Conservation (phyloP, 53 echinoderm and acorn worm genomes). For the Arbacia lixula region DNA sequence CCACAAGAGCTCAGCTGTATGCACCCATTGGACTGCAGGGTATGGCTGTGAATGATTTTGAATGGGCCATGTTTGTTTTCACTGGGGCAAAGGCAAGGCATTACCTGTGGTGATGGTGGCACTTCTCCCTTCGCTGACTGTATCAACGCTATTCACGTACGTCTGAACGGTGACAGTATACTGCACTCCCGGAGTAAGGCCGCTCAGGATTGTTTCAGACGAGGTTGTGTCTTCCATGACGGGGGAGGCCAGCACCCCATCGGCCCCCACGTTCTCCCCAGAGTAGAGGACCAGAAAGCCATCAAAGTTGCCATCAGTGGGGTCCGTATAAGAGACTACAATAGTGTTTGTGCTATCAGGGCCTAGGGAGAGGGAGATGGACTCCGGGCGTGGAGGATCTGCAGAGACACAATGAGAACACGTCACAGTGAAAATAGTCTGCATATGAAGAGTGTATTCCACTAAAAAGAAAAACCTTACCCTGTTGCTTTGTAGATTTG, state of each 20-base stretch:
- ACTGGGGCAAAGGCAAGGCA: not conserved
- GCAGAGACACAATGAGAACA: not conserved
- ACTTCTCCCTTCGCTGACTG: not conserved
- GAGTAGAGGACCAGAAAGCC: conserved; percentile 17
- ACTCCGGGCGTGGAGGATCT: not conserved
- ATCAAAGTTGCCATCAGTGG: not conserved
- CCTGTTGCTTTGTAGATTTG: too few relatives aligned
- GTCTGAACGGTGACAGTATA: conserved; percentile 1
- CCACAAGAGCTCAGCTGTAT: too few relatives aligned
- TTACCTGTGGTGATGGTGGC: conserved; percentile 15
- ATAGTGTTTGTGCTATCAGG: not conserved
- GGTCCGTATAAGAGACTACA: not conserved
- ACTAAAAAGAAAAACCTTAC: too few relatives aligned
- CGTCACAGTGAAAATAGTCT: too few relatives aligned
- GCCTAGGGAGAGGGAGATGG: not conserved
- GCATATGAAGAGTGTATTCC: too few relatives aligned
- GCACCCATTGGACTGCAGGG: too few relatives aligned
- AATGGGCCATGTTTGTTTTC: too few relatives aligned
- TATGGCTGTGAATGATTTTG: too few relatives aligned
- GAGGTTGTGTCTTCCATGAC: not conserved
- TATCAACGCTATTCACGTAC: not conserved
- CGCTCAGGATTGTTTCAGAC: not conserved
- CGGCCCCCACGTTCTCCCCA: not conserved
- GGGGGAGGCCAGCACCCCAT: conserved; percentile 13
- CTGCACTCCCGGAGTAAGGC: conserved; percentile 7